A percentile compares a stretch with the other conserved stretches of the same genome.
phyloP scores from a whole-genome alignment of 2,888 invertebrate genomes.

The Hyposoter didymator region DNA sequence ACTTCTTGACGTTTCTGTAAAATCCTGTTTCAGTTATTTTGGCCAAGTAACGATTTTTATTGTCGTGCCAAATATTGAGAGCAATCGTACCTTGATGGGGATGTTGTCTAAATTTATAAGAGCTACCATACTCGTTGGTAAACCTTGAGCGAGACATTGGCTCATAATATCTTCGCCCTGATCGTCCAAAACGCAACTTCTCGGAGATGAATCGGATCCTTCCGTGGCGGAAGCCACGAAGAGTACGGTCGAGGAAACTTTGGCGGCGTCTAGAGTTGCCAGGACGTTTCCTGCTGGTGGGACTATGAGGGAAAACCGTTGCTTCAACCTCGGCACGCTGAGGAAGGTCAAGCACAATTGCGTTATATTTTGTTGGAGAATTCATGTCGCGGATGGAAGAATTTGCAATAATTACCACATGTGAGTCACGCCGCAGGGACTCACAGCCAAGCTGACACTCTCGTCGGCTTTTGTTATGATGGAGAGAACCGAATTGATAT shows the following conservation, averaged over 20 bases:
- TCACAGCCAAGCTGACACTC: constrained; percentile 87
- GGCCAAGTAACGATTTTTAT: neutral
- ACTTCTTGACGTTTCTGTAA: constrained; percentile 87
- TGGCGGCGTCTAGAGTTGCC: constrained; percentile 91
- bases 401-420: constrained; percentile 86
- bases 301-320: constrained; percentile 92
- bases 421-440: constrained; percentile 89
- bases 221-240: constrained; percentile 90
- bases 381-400: neutral
- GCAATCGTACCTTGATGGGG: constrained; percentile 86
- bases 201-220: constrained; percentile 83
- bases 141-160: constrained; percentile 92
- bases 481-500: constrained; percentile 88
- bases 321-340: constrained; percentile 94
- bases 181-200: constrained; percentile 90
- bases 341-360: constrained; percentile 71
- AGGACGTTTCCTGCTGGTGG: constrained; percentile 91
- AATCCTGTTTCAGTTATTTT: constrained; percentile 6
- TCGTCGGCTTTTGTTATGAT: constrained; percentile 91
- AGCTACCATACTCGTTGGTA: constrained; percentile 92
- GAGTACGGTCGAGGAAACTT: constrained; percentile 94
- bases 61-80: neutral
- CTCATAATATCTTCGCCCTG: constrained; percentile 92
- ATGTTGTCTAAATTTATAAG: constrained; percentile 91
- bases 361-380: neutral